phyloP scores from a whole-genome alignment of 64 coral and sea anemone species.

The Dendrophyllia cribrosa region DNA sequence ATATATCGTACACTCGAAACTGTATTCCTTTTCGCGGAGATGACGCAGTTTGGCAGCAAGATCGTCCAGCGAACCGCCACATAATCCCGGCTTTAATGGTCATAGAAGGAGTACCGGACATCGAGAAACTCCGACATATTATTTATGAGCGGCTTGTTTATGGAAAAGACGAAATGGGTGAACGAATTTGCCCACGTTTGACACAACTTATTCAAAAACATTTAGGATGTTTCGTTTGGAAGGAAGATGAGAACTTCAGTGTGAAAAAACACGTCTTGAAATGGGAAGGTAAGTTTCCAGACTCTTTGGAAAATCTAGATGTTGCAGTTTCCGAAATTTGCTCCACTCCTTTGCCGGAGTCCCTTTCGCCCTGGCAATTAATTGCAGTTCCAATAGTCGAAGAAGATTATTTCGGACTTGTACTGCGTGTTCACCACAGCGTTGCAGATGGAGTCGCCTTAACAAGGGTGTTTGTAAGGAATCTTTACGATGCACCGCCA shows the following conservation, averaged over 20 bases:
- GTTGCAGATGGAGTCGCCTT: slow-evolving; percentile 93
- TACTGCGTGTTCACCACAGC: slow-evolving; percentile 95
- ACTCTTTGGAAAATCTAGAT: slow-evolving; percentile 70
- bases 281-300: slow-evolving; percentile 82
- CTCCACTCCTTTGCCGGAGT: slow-evolving; percentile 61
- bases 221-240: slow-evolving; percentile 86
- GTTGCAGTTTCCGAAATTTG: slow-evolving; percentile 78
- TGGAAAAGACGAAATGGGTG: slow-evolving; percentile 73
- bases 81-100: slow-evolving; percentile 93
- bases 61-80: slow-evolving; percentile 88
- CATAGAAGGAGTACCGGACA: slow-evolving; percentile 72
- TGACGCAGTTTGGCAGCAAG: slow-evolving; percentile 97
- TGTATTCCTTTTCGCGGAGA: slow-evolving; percentile 77
- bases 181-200: slow-evolving; percentile 86
- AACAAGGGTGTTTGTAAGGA: slow-evolving; percentile 91
- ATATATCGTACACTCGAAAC: slow-evolving; percentile 60
- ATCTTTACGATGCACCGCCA: slow-evolving; percentile 86
- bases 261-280: slow-evolving; percentile 79
- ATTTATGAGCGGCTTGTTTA: slow-evolving; percentile 82
- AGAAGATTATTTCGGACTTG: slow-evolving; percentile 61
- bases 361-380: slow-evolving; percentile 90
- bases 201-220: slow-evolving; percentile 72
- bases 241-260: slow-evolving; percentile 86
- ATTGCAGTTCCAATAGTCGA: slow-evolving; percentile 81
- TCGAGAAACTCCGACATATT: slow-evolving; percentile 77